Evolutionary conservation across 2,888 invertebrate genomes (phyloP).

Genomic region (Atrina japonica): DNA sequence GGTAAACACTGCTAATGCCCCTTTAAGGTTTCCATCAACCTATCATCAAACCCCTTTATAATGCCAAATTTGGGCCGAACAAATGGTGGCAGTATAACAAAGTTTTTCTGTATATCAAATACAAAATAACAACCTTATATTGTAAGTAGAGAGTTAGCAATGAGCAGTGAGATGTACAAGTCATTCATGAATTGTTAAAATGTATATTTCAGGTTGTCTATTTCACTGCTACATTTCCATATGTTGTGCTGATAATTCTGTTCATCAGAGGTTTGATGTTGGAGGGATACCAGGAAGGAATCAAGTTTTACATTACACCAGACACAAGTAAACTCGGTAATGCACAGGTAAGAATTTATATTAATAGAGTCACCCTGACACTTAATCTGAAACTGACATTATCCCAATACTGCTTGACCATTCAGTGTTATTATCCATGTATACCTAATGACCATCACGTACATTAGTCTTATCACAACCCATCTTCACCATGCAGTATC

Average conservation of each 20-base stretch:
- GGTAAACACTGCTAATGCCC: too few relatives aligned
- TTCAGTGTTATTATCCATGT: not conserved
- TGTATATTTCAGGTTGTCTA: conserved; percentile 68
- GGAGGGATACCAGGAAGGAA: conserved; percentile 72
- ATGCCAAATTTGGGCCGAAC: too few relatives aligned
- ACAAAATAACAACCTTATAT: too few relatives aligned
- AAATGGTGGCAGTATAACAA: too few relatives aligned
- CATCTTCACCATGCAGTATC: not conserved
- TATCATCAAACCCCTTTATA: too few relatives aligned
- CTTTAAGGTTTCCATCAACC: too few relatives aligned
- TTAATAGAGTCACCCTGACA: not conserved
- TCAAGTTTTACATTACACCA: conserved; percentile 77
- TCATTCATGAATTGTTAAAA: too few relatives aligned
- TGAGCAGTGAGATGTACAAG: too few relatives aligned
- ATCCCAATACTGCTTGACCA: too few relatives aligned
- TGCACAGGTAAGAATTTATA: conserved; percentile 55
- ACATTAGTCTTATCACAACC: not conserved
- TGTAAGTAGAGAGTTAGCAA: too few relatives aligned
- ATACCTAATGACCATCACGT: not conserved
- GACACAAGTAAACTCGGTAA: conserved; percentile 63
- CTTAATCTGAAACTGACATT: too few relatives aligned
- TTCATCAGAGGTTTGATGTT: conserved; percentile 72
- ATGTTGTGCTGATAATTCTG: conserved; percentile 74
- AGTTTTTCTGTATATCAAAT: too few relatives aligned
- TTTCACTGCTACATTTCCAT: conserved; percentile 78